Evolutionary conservation across 2,797 vertebrate species (phyloP).

Genomic region (Pipistrellus kuhlii): DNA sequence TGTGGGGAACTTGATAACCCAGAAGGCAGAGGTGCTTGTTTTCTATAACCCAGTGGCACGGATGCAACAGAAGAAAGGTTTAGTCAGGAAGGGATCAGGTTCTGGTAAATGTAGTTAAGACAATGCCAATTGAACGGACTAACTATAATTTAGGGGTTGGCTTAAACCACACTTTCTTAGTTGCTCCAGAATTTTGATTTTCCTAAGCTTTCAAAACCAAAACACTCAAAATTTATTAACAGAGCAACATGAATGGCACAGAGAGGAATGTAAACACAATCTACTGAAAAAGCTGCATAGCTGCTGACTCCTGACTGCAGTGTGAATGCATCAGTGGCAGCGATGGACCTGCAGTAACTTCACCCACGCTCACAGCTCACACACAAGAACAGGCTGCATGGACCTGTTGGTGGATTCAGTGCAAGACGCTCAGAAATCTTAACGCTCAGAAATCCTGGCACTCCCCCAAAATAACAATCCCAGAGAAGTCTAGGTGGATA

Average conservation of each 20-base stretch:
- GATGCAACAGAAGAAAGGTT: neutral
- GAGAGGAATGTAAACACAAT: neutral
- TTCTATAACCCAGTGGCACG: neutral
- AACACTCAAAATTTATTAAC: slow-evolving; percentile 41
- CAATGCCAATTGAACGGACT: neutral
- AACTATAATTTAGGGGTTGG: slow-evolving; percentile 19
- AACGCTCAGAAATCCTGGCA: neutral
- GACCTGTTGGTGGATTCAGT: neutral
- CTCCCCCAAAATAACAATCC: neutral
- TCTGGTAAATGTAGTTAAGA: neutral
- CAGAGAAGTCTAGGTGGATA: neutral
- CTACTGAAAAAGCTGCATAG: neutral
- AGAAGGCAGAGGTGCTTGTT: neutral
- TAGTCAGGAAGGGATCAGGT: neutral
- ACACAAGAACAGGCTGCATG: neutral
- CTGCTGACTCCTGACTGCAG: neutral
- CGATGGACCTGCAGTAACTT: neutral
- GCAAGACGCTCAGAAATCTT: neutral
- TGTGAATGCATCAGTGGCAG: neutral
- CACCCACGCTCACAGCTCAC: neutral
- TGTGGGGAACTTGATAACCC: neutral
- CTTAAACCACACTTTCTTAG: slow-evolving; percentile 42
- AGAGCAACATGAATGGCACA: neutral
- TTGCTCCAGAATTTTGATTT: slow-evolving; percentile 51
- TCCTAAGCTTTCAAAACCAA: slow-evolving; percentile 49